Percentiles rank a stretch among this genome's conserved stretches.
phyloP scores from a whole-genome alignment of 2,888 invertebrate genomes.

The Trichogramma dendrolimi region DNA sequence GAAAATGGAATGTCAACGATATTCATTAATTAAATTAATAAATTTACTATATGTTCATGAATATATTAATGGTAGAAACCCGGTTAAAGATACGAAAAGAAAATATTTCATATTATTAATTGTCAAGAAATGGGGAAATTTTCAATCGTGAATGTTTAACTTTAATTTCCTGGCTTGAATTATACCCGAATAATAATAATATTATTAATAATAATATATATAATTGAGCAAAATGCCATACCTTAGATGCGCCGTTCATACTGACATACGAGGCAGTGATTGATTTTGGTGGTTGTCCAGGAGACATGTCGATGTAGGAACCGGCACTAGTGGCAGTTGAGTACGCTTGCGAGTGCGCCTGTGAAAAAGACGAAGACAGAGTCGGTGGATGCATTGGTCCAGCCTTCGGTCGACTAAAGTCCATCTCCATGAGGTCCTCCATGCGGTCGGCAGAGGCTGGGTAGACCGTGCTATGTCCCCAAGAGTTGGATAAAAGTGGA shows the following conservation, averaged over 20 bases:
- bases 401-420: conserved; percentile 58
- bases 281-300: conserved; percentile 45
- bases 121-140: too few species aligned
- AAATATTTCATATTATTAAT: too few species aligned
- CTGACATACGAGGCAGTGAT: conserved; percentile 49
- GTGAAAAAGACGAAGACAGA: conserved; percentile 42
- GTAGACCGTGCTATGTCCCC: conserved; percentile 51
- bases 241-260: conserved; percentile 50
- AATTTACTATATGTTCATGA: too few species aligned
- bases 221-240: conserved; percentile 22
- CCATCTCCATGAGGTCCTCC: conserved; percentile 81
- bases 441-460: conserved; percentile 60
- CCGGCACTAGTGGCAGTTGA: conserved; percentile 51
- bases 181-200: too few species aligned
- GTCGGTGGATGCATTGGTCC: conserved; percentile 41
- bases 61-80: too few species aligned
- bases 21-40: too few species aligned
- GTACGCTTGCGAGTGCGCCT: conserved; percentile 46
- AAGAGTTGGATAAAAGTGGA: conserved; percentile 60
- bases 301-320: conserved; percentile 56
- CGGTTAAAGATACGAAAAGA: too few species aligned
- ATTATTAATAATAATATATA: not conserved
- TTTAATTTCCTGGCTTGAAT: too few species aligned
- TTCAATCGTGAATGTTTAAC: too few species aligned
- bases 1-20: too few species aligned